Evolutionary conservation across 2,797 vertebrate species (phyloP), one percentile per base, ranked within the genome.

Genomic region (Telmatherina bonti): DNA sequence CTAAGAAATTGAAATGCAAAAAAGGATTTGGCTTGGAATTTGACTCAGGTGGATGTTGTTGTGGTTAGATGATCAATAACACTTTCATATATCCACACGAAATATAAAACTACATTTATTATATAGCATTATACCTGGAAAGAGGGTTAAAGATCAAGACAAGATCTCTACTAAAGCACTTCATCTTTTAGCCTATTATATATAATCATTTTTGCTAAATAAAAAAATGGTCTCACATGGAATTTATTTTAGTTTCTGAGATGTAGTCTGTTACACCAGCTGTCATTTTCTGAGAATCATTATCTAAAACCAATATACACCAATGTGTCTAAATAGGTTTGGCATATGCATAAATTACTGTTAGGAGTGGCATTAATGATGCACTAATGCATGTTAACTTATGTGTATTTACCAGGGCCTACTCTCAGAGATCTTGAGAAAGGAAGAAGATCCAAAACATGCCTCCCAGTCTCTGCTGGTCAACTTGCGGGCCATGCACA

Each of bases 371-470:
- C 5, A 58, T 20, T 6, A n/a, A 67, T 11, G 20, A 1, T 31
- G 3, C 54, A 3, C 26, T 11, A 22, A 1, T 31, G 3, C 54
- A 3, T 30, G 31, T 51, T 1, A 2, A 11, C 35, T 51, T 41
- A 29, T 26, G 31, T 58, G 52, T 27, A 55, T 66, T 55, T 55
- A 56, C 43, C 79, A 98, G 97, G 97, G 97, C 84, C 94, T 98
- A 93, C 95, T 98, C 81, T 98, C 97, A 72, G 97, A 98, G 94
- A 98, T 98, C 87, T 93, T 98, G 79, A 93, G 97, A 45, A 98
- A 98, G 88, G 97, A 98, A 93, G 97, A 98, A 85, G 97, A 98
- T 82, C 97, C 96, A 56, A 95, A 96, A 91, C 96, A 95, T 22
- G 97, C 97, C 11, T 98, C 97, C 10, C 97, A 98, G 93, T 97